These are phyloP conservation scores for Balearica regulorum DNA, from an alignment of 2,797 vertebrate species.

Conservation along the genomic window DNA sequence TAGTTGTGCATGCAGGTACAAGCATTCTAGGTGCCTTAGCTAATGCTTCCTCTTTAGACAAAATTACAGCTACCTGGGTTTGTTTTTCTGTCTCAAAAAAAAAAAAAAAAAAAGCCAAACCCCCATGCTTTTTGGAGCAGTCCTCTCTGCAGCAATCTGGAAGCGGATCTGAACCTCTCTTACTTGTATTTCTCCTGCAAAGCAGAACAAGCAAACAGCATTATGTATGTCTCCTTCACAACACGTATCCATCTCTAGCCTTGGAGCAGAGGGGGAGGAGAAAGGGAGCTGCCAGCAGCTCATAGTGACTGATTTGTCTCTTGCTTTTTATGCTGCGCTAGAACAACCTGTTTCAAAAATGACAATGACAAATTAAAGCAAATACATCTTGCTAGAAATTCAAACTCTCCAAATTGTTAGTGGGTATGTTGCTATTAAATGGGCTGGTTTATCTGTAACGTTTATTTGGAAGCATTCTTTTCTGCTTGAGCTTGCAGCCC, in stretches of 20 bases:
- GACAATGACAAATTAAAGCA: not conserved
- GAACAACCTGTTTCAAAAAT: not conserved
- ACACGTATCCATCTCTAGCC: not conserved
- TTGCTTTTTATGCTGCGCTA: not conserved
- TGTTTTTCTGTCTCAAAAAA: not conserved
- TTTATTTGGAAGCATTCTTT: not conserved
- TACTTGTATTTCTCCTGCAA: not conserved
- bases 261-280: slow-evolving; percentile 10
- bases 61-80: not conserved
- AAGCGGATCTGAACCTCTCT: not conserved
- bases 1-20: not conserved
- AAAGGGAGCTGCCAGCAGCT: slow-evolving; percentile 24
- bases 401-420: not conserved
- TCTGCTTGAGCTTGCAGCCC: not conserved
- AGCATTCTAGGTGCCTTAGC: not conserved
- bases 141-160: not conserved
- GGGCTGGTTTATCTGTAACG: not conserved
- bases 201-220: not conserved
- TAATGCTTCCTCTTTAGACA: not conserved
- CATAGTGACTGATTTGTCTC: not conserved
- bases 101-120: too few species aligned
- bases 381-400: not conserved
- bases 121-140: not conserved
- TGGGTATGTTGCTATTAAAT: not conserved
- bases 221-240: not conserved